A percentile compares a stretch with the other conserved stretches of the same genome.
phyloP scores from a whole-genome alignment of 1,140 invertebrate species.

The Heliconius himera region DNA sequence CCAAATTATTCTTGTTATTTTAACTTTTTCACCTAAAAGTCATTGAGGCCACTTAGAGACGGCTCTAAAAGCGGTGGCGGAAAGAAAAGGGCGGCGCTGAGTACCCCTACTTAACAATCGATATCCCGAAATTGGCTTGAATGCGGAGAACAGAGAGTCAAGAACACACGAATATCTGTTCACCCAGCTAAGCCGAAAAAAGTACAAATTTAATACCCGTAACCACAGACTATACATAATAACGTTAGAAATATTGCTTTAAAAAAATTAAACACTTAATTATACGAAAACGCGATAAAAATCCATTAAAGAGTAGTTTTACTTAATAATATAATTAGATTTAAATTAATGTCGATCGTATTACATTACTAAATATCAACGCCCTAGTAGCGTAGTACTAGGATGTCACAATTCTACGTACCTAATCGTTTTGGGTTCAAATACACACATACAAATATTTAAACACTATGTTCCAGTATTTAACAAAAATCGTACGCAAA shows the following conservation, averaged over 20 bases:
- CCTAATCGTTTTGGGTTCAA: background rate
- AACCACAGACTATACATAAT: background rate
- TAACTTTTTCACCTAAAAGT: too few relatives aligned
- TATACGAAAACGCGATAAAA: slow-evolving; percentile 4
- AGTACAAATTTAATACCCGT: background rate
- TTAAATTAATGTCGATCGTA: background rate
- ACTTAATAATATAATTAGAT: background rate
- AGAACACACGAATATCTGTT: too few relatives aligned
- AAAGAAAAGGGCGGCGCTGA: too few relatives aligned
- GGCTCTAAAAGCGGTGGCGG: too few relatives aligned
- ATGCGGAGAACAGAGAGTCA: too few relatives aligned
- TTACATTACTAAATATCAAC: background rate
- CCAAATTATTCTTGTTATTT: too few relatives aligned
- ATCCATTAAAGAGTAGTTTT: background rate
- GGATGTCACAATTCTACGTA: background rate
- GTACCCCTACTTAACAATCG: too few relatives aligned
- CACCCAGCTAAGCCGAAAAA: too few relatives aligned
- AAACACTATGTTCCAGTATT: background rate
- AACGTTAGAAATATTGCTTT: background rate
- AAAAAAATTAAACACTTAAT: background rate
- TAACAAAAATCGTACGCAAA: too few relatives aligned
- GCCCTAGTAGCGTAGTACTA: background rate
- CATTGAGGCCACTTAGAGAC: too few relatives aligned
- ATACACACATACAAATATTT: background rate
- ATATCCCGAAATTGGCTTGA: too few relatives aligned